phyloP scores from a whole-genome alignment of 1,140 invertebrate species.

The Scaptodrosophila lebanonensis region DNA sequence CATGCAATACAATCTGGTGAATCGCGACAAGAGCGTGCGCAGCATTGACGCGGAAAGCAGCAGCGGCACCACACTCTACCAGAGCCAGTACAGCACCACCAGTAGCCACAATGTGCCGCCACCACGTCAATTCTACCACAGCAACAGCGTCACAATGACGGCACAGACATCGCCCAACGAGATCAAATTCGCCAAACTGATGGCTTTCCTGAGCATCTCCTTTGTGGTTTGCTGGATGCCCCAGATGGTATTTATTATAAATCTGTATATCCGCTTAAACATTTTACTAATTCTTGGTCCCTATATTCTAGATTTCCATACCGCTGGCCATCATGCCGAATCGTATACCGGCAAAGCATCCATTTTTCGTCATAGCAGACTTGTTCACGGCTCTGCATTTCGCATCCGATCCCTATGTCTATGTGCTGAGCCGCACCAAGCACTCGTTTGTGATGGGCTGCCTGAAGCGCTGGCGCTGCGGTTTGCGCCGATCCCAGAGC shows the following conservation, averaged over 20 bases:
- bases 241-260: conserved; percentile 84
- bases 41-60: conserved; percentile 62
- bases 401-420: conserved; percentile 88
- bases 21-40: conserved; percentile 53
- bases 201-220: conserved; percentile 88
- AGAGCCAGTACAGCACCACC: conserved; percentile 41
- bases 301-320: conserved; percentile 82
- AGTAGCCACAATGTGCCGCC: conserved; percentile 46
- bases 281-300: background rate
- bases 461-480: conserved; percentile 62
- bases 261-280: background rate
- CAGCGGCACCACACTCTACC: conserved; percentile 64
- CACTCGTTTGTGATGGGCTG: conserved; percentile 59
- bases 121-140: conserved; percentile 53
- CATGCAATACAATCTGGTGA: conserved; percentile 67
- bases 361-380: conserved; percentile 80
- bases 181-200: conserved; percentile 88
- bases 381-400: conserved; percentile 89
- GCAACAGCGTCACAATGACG: conserved; percentile 67
- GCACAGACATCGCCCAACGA: conserved; percentile 84
- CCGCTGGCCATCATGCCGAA: conserved; percentile 80
- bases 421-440: conserved; percentile 83
- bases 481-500: conserved; percentile 67
- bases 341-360: conserved; percentile 48
- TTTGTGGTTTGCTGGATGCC: conserved; percentile 92